Conservation (phyloP, 1,140 invertebrate species). For the Nasonia giraulti region DNA sequence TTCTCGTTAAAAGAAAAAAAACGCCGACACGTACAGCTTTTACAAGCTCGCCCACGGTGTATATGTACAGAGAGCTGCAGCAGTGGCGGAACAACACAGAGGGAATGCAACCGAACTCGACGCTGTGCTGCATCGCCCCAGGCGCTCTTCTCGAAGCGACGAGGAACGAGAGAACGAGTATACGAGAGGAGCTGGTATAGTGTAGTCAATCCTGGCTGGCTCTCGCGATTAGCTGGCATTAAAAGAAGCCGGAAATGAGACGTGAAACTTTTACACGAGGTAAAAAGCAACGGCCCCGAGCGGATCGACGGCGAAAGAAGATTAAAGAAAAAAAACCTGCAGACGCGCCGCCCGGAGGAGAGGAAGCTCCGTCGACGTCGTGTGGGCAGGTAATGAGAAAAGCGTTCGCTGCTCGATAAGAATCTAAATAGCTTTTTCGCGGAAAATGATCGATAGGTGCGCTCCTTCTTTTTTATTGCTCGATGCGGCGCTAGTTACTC, state of each 20-base stretch:
- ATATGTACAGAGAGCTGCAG: not conserved
- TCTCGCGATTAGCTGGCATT: conserved; percentile 39
- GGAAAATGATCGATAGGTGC: not conserved
- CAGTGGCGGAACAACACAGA: not conserved
- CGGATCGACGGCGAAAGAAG: conserved; percentile 29
- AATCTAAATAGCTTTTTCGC: conserved; percentile 4
- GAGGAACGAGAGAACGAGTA: not conserved
- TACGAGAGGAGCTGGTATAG: not conserved
- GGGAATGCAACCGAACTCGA: not conserved
- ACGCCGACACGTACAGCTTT: not conserved
- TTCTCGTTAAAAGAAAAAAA: not conserved
- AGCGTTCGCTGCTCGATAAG: not conserved
- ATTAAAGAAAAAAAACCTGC: conserved; percentile 34
- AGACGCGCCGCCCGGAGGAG: not conserved
- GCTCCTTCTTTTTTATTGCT: not conserved
- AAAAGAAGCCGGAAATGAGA: conserved; percentile 53
- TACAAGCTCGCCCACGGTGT: not conserved
- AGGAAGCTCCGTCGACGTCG: not conserved
- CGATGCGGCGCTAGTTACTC: too few species aligned
- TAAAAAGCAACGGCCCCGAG: conserved; percentile 42
- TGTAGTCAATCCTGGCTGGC: conserved; percentile 25
- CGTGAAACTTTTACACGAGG: conserved; percentile 47
- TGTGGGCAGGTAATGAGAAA: not conserved
- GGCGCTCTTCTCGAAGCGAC: conserved; percentile 22
- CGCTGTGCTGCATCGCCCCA: not conserved